A percentile compares a stretch with the other conserved stretches of the same genome.
Conservation (phyloP, 2,113 vertebrate genomes). For the Xiphorhynchus elegans region DNA sequence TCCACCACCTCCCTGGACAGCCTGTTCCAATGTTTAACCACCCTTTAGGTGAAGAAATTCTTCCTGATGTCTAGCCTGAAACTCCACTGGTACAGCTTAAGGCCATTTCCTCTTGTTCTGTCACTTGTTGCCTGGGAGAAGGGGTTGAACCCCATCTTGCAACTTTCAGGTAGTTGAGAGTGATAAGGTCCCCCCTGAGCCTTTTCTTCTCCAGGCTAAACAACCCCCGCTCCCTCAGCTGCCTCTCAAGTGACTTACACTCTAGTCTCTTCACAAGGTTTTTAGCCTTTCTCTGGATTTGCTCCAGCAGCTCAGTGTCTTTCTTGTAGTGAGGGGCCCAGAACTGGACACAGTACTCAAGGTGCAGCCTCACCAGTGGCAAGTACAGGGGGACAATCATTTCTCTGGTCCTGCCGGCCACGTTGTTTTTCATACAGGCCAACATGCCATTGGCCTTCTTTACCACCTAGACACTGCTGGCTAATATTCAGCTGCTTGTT, state of each 20-base stretch:
- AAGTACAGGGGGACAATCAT: background rate
- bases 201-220: background rate
- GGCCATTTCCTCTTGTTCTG: background rate
- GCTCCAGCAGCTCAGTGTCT: background rate
- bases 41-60: background rate
- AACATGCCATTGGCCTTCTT: background rate
- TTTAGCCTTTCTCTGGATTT: background rate
- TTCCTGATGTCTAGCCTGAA: background rate
- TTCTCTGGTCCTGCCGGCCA: background rate
- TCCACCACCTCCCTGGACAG: background rate
- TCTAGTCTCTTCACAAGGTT: background rate
- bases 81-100: background rate
- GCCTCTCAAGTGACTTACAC: background rate
- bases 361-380: background rate
- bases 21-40: background rate
- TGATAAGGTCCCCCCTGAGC: background rate
- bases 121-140: accelerated
- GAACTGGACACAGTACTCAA: background rate
- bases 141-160: background rate
- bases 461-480: background rate
- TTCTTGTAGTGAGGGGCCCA: background rate
- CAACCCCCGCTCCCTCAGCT: background rate
- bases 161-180: background rate
- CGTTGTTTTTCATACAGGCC: background rate
- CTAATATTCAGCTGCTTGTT: background rate